phyloP scores from a whole-genome alignment of 2,888 invertebrate genomes.

The Drosophila merina region DNA sequence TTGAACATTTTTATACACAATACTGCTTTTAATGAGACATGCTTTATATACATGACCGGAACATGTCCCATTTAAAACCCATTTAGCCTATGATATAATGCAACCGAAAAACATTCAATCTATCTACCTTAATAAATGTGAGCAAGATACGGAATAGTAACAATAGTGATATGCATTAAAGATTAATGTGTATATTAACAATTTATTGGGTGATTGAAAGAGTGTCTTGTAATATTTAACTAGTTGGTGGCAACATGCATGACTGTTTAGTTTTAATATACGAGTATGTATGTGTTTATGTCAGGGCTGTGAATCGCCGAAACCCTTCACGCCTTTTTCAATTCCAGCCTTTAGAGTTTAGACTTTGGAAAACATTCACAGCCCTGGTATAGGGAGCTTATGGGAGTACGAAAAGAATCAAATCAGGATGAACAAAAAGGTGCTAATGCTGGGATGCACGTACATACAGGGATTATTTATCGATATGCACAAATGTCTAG shows the following conservation, averaged over 20 bases:
- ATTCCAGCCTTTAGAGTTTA: neutral
- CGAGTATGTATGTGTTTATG: slow-evolving; percentile 19
- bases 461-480: slow-evolving; percentile 27
- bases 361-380: neutral
- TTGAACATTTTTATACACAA: neutral
- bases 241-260: slow-evolving; percentile 65
- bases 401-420: slow-evolving; percentile 21
- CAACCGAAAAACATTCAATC: slow-evolving; percentile 26
- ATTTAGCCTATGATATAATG: slow-evolving; percentile 4
- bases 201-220: slow-evolving; percentile 43
- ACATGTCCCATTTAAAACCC: slow-evolving; percentile 9
- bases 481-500: slow-evolving; percentile 17
- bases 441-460: slow-evolving; percentile 60
- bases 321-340: neutral
- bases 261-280: slow-evolving; percentile 55
- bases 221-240: slow-evolving; percentile 14
- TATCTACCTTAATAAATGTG: slow-evolving; percentile 27
- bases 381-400: slow-evolving; percentile 27
- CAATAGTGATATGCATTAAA: slow-evolving; percentile 20
- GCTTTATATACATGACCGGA: neutral
- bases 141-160: slow-evolving; percentile 10
- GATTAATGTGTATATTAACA: slow-evolving; percentile 13
- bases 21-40: slow-evolving; percentile 1
- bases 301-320: slow-evolving; percentile 2
- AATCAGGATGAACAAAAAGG: slow-evolving; percentile 56